Evolutionary conservation across 2,888 invertebrate species (phyloP), one percentile per base, ranked within the genome.

Genomic region (Baronia brevicornis): DNA sequence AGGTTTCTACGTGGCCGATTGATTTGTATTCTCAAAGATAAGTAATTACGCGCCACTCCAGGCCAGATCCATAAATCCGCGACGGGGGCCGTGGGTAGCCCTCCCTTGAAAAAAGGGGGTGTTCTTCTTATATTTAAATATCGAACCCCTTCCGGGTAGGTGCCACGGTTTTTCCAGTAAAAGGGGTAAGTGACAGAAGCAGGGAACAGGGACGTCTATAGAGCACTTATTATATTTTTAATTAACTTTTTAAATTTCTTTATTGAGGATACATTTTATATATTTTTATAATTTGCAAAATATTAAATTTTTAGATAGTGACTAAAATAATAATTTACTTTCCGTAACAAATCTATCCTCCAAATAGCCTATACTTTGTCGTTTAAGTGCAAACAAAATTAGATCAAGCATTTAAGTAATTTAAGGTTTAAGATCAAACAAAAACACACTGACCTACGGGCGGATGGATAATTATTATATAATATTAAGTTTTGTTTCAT

Each of bases 121-220:
- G 74, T 75, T 79, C 80, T 82, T 82, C 82, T 82, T 84, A 84
- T 84, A 84, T 84, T 84, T 84, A 84, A 84, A 84, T 84, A 84
- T 84, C 80, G 80, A 69, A 78, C 82, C 77, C 82, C 82, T 82
- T 84, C 82, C 82, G 82, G 82, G 82, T 82, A 84, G 82, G 80
- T 84, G 79, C 82, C 75, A 82, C 82, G 82, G 78, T 84, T 84
- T 84, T 84, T 84, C 82, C 80, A 82, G 77, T 79, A 72, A 79
- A 80, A 82, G 82, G 82, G 82, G 82, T 82, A 82, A 84, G 82
- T 84, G 82, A 84, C 82, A 84, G 82, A 74, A 75, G 60, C 80
- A 78, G 75, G 54, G 74, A 61, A 66, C 45, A 64, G 24, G 9
- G 28, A 18, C 20, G 30, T 31, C 19, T 11, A 36, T 65, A 31